Conservation (phyloP, 2,797 vertebrate species). For the Brachyrhaphis roseni region DNA sequence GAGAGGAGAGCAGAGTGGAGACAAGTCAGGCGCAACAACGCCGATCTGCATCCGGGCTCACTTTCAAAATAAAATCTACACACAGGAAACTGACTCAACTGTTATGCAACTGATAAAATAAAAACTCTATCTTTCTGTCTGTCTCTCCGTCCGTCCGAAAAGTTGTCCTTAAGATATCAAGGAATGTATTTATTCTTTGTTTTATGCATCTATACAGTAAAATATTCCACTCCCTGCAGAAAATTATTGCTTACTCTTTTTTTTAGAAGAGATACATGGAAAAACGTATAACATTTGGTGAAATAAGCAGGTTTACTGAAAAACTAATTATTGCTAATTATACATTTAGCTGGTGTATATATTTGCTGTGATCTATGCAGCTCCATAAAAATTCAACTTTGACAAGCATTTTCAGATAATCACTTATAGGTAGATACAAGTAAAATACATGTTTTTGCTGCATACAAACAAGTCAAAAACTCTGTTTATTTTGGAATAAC, state of each 20-base stretch:
- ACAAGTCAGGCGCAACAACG: background rate
- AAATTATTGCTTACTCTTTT: too few relatives aligned
- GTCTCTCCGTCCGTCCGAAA: background rate
- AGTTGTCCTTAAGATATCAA: background rate
- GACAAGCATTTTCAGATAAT: background rate
- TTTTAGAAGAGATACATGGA: too few relatives aligned
- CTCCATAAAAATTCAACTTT: background rate
- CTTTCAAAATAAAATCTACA: conserved; percentile 51
- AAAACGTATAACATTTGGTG: background rate
- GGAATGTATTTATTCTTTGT: background rate
- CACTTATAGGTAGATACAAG: background rate
- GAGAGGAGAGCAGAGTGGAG: conserved; percentile 16
- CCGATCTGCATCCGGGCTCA: background rate
- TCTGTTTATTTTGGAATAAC: background rate
- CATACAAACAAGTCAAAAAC: background rate
- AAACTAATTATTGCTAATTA: background rate
- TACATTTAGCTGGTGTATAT: background rate
- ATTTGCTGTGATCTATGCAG: background rate
- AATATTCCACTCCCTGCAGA: too few relatives aligned
- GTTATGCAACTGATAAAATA: background rate
- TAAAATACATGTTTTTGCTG: background rate
- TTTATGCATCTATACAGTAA: background rate
- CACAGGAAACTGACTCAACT: background rate
- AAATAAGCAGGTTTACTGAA: background rate
- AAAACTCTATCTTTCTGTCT: background rate